These are phyloP conservation scores for Pollachius pollachius DNA, from an alignment of 2,113 vertebrate genomes.

Conservation along the genomic window DNA sequence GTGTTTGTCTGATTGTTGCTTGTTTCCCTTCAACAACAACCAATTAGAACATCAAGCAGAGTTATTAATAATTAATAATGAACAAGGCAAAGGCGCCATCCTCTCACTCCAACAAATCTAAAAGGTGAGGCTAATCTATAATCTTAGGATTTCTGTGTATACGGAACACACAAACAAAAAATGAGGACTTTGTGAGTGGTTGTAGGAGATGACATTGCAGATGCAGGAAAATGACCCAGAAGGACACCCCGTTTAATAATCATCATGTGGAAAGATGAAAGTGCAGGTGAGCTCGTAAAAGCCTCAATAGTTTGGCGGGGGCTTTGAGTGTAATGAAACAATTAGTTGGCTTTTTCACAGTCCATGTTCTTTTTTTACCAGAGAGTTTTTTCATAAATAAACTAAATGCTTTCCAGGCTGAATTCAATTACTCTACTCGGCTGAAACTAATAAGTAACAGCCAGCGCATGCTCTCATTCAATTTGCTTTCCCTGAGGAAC, in stretches of 20 bases:
- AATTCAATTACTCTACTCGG: constrained; percentile 68
- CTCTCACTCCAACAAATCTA: too few relatives aligned
- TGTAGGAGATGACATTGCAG: constrained; percentile 12
- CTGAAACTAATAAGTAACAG: constrained; percentile 66
- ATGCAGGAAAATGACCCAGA: not conserved
- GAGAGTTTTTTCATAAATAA: constrained; percentile 56
- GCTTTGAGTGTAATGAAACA: not conserved
- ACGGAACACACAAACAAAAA: too few relatives aligned
- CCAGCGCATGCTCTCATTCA: constrained; percentile 65
- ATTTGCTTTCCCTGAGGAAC: constrained; percentile 58
- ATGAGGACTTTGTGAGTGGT: not conserved
- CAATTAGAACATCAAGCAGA: too few relatives aligned
- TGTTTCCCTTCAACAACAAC: too few relatives aligned
- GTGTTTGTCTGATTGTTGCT: too few relatives aligned
- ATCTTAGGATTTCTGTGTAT: too few relatives aligned
- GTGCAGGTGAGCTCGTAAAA: not conserved
- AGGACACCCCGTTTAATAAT: not conserved
- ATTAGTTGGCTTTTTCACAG: constrained; percentile 15
- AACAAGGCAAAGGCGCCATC: too few relatives aligned
- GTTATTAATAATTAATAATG: too few relatives aligned
- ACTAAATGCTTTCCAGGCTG: constrained; percentile 50
- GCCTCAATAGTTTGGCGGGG: not conserved
- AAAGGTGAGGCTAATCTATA: too few relatives aligned
- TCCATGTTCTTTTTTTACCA: constrained; percentile 26
- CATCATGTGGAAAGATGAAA: constrained; percentile 3